Evolutionary conservation across 2,797 vertebrate species (phyloP), one percentile per base, ranked within the genome.

Genomic region (Lacerta viridis): DNA sequence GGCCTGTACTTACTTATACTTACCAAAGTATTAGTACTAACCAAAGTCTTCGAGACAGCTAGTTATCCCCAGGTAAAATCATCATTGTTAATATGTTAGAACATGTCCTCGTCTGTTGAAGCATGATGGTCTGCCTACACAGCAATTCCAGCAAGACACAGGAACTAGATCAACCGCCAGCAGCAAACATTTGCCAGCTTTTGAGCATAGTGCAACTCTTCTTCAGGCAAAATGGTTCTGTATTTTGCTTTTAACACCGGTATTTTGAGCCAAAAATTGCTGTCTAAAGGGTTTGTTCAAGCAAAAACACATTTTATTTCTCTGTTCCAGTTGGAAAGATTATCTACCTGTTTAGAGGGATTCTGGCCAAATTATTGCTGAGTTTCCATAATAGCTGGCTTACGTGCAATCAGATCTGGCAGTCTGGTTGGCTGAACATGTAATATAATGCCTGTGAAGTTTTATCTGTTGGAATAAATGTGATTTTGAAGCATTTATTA

Each of bases 281-380:
- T 85, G 66, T 59, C 68, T 23, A 76, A 82, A 78, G 46, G 29
- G 18, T 80, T 27, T 89, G 29, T 80, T 80, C n/a, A 72, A 85
- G 36, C 80, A 66, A 50, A 88, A 55, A 55, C 33, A 69, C 18
- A 68, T 39, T 66, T 68, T 29, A 55, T 20, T 43, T 74, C 46
- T 72, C 39, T 74, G 15, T 75, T 41, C 61, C 78, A 83, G 27
- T 50, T 87, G 64, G 75, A 83, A 82, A 85, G 10, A 36, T 55
- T 76, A 50, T 15, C 61, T 84, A 43, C 43, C 33, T 82, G 39
- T 66, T 84, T 59, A 83, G 61, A 39, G 81, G 23, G 50, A 80
- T 25, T 39, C 55, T 88, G 64, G 81, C 68, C 27, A 33, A 78
- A 91, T 93, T 82, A 88, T 39, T 69, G 71, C 9, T 84, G 55